A percentile compares a stretch with the other conserved stretches of the same genome.
These are phyloP conservation scores for Rhimphoctona megacephalus DNA, from an alignment of 2,888 invertebrate genomes.

Conservation along the genomic window DNA sequence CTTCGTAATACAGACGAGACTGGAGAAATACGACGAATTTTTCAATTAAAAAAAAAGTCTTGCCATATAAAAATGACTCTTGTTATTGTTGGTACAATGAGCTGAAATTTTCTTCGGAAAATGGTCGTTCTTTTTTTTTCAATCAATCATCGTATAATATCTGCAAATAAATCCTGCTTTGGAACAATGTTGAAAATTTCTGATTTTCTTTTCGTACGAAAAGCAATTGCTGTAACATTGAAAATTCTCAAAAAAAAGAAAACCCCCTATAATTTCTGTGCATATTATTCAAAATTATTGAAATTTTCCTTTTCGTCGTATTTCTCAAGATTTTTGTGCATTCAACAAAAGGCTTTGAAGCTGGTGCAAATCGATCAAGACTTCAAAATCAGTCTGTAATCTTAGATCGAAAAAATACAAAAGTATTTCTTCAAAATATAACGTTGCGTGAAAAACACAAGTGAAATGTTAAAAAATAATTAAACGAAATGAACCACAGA, in stretches of 20 bases:
- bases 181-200: background rate
- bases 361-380: conserved; percentile 1
- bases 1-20: background rate
- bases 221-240: too few relatives aligned
- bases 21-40: conserved; percentile 6
- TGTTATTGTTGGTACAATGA: background rate
- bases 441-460: too few relatives aligned
- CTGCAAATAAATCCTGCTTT: background rate
- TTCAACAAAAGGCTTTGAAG: background rate
- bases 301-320: background rate
- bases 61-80: background rate
- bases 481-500: conserved; percentile 32
- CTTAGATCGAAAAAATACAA: conserved; percentile 30
- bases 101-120: background rate
- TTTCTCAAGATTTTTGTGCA: background rate
- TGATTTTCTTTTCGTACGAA: background rate
- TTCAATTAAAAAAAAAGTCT: too few relatives aligned
- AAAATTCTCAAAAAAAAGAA: background rate
- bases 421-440: background rate
- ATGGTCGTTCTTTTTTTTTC: background rate
- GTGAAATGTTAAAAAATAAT: background rate
- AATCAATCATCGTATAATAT: too few relatives aligned
- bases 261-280: background rate
- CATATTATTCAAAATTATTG: background rate
- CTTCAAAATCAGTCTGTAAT: conserved; percentile 54